Evolutionary conservation across 2,797 vertebrate genomes (phyloP).

Genomic region (Heteromormyrus szaboi): DNA sequence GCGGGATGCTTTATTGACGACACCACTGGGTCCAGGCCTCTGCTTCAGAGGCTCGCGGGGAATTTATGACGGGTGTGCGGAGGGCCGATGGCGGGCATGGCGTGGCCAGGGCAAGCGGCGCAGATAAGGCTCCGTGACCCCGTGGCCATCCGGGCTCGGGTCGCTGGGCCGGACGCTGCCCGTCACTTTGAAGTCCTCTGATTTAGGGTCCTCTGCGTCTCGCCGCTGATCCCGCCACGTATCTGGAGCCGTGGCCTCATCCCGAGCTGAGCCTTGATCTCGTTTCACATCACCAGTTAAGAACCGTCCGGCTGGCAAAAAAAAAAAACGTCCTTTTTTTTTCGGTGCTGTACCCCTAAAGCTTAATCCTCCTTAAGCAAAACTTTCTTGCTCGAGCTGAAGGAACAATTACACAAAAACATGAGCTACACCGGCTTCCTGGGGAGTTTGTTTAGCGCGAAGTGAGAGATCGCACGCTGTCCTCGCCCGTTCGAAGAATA

Average conservation of each 20-base stretch:
- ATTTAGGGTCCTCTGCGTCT: conserved; percentile 43
- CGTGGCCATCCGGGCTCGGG: conserved; percentile 22
- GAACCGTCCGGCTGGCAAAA: neutral
- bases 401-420: neutral
- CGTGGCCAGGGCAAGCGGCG: conserved; percentile 36
- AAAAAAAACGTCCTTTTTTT: neutral
- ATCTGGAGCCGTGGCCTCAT: conserved; percentile 26
- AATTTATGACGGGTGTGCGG: conserved; percentile 41
- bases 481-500: neutral
- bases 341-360: neutral
- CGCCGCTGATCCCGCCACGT: conserved; percentile 38
- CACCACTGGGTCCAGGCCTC: conserved; percentile 20
- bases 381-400: neutral
- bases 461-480: neutral
- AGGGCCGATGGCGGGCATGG: conserved; percentile 30
- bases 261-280: conserved; percentile 18
- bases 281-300: conserved; percentile 15
- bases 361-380: neutral
- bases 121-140: conserved; percentile 39
- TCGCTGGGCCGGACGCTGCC: conserved; percentile 23
- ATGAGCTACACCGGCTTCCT: no score
- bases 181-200: conserved; percentile 45
- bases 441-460: neutral
- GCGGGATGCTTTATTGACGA: conserved; percentile 35
- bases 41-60: conserved; percentile 29